Evolutionary conservation across 2,797 vertebrate species (phyloP), one percentile per base, ranked within the genome.

Genomic region (Lophotriccus pileatus): DNA sequence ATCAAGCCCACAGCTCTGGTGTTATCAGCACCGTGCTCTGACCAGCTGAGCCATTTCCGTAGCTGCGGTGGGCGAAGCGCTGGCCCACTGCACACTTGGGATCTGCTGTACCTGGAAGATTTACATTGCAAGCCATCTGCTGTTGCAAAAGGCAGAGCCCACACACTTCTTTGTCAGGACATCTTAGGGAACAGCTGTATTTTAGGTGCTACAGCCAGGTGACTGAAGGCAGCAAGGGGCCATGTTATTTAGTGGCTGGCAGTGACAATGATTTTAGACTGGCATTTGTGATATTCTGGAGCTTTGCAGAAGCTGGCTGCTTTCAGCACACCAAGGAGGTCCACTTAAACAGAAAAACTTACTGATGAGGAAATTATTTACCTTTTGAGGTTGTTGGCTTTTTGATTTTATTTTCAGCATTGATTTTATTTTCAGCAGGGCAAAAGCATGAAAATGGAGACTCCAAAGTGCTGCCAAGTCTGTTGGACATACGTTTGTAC

Each of bases 81-180:
- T 5, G 6, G 60, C 84, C 59, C 0, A 0, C 39, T 55, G 72
- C 43, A 30, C 1, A 0, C 36, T 18, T 36, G 58, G 43, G 36
- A 59, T 55, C 90, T 53, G 72, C 53, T 75, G 37, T 49, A 76
- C 66, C 46, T 66, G 12, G 13, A 10, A 52, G 19, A 93, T 59
- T 81, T 87, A 39, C 32, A 30, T 78, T 78, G 84, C 68, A 81
- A 93, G 69, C 12, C 50, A 56, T 10, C 46, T 56, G 55, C 14
- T 87, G 59, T 27, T 82, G 75, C 67, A 74, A 78, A 60, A 94
- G 72, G 69, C 82, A 89, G 87, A 91, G 79, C 87, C 90, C 76
- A 86, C 58, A 66, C 16, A 21, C 78, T 74, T 87, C 64, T 92
- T 59, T 68, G 60, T 82, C 81, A 93, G 46, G 68, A 66, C 55